A percentile compares a stretch with the other conserved stretches of the same genome.
These are phyloP conservation scores for Neotoxoptera formosana DNA, from an alignment of 1,140 invertebrate genomes.

Conservation along the genomic window DNA sequence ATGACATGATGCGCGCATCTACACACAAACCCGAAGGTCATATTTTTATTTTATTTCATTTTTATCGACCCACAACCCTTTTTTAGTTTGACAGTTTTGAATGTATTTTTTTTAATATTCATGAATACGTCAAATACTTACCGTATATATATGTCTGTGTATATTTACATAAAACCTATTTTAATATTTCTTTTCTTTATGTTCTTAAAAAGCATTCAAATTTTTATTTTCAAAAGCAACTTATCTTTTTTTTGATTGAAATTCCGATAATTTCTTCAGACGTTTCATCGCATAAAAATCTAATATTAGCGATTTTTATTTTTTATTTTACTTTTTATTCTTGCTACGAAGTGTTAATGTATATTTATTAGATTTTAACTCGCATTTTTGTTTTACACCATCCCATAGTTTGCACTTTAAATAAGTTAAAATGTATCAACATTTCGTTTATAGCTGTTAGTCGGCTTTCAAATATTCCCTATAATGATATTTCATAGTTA, in stretches of 20 bases:
- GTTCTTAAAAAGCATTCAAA: background rate
- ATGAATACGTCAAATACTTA: slow-evolving; percentile 7
- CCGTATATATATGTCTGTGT: background rate
- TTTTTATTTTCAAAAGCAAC: background rate
- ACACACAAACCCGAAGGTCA: background rate
- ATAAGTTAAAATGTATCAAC: background rate
- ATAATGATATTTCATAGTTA: background rate
- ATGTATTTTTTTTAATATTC: slow-evolving; percentile 17
- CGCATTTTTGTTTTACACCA: background rate
- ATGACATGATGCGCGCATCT: background rate
- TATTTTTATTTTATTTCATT: background rate
- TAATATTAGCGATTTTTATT: background rate
- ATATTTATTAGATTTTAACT: background rate
- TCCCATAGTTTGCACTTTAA: background rate
- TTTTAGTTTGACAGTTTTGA: slow-evolving; percentile 22
- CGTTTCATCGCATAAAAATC: background rate
- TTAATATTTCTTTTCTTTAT: slow-evolving; percentile 13
- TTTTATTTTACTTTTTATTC: background rate
- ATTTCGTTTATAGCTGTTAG: background rate
- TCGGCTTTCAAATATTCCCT: background rate
- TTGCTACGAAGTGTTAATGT: background rate
- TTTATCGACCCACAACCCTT: background rate
- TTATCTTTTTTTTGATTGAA: slow-evolving; percentile 10
- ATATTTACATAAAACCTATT: slow-evolving; percentile 17
- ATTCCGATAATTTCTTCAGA: background rate